Evolutionary conservation across 2,888 invertebrate species (phyloP).

Genomic region (Drosophila yooni): DNA sequence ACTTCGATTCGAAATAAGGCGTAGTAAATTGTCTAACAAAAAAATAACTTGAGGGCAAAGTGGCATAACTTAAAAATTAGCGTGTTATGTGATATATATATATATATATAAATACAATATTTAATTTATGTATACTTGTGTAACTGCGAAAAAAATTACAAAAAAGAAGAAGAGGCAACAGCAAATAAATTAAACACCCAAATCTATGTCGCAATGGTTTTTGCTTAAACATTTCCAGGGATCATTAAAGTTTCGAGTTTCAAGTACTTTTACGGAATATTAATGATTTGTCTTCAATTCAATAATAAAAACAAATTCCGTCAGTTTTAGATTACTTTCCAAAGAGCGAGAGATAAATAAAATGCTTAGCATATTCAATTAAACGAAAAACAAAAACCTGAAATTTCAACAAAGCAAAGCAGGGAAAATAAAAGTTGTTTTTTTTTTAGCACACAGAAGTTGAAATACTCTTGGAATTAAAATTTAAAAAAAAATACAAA

Average conservation of each 20-base stretch:
- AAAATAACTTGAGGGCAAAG: constrained; percentile 45
- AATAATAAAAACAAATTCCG: constrained; percentile 15
- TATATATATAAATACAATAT: constrained; percentile 14
- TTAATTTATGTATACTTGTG: constrained; percentile 8
- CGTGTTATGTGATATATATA: constrained; percentile 24
- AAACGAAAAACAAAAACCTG: constrained; percentile 27
- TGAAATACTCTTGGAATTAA: constrained; percentile 27
- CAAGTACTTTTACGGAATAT: constrained; percentile 10
- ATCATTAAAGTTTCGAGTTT: constrained; percentile 48
- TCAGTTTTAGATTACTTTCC: constrained; percentile 17
- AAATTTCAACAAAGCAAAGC: constrained; percentile 16
- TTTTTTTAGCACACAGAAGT: not conserved
- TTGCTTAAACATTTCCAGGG: not conserved
- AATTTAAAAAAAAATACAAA: not conserved
- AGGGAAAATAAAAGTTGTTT: not conserved
- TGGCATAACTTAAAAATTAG: constrained; percentile 40
- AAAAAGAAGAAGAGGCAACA: not conserved
- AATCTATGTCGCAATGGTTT: constrained; percentile 8
- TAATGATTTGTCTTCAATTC: constrained; percentile 16
- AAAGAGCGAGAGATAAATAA: constrained; percentile 5
- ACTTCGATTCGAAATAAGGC: constrained; percentile 23
- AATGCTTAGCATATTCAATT: constrained; percentile 20
- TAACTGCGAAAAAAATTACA: constrained; percentile 1
- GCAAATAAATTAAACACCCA: not conserved
- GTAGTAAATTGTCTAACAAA: constrained; percentile 45